Base-by-base conservation (phyloP, 2,888 invertebrate species). In the Pteria penguin region DNA sequence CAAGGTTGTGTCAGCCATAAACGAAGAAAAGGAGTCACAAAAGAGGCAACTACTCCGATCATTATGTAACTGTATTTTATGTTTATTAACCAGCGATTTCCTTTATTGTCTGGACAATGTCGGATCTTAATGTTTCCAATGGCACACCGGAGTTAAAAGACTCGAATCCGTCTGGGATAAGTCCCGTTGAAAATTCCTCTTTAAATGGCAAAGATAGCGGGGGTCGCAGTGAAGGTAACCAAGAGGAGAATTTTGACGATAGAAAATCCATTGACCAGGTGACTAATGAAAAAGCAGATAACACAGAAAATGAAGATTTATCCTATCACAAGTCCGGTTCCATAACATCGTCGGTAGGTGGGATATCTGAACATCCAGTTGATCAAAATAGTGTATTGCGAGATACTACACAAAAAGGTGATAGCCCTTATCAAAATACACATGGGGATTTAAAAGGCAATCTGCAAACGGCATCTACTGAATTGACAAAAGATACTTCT, bases 301-400 rank as follows among this genome's bases (percentile, higher is more conserved):
- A 60, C 22, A 60, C 4, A 18, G 27, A 60, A 14, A 27, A 26
- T 26, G 4, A 11, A 26, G 26, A 60, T 8, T 14, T 60, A 27
- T 60, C 60, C 60, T 60, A 60, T 60, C 60, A 60, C 26, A 60
- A 29, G 26, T 60, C 60, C 60, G 26, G 60, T 60, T 60, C 26
- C 27, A 60, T 11, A n/a, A 26, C 24, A 4, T 11, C 11, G 22
- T 24, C 60, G 60, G 26, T 8, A 26, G 27, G 60, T 11, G 27
- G 27, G 4, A 27, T 60, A 27, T 26, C 26, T 18, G 27, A 26
- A 26, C 3, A 29, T 60, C 60, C 11, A 11, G 27, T 8, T 60
- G 60, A 60, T 11, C 4, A 22, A 18, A 60, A 60, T n/a, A 18
- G 27, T 60, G 45, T 45, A 45, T 45, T 18, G 45, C 11, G 8